A percentile compares a stretch with the other conserved stretches of the same genome.
phyloP scores from a whole-genome alignment of 2,797 vertebrate species.

The Sebastes minor region DNA sequence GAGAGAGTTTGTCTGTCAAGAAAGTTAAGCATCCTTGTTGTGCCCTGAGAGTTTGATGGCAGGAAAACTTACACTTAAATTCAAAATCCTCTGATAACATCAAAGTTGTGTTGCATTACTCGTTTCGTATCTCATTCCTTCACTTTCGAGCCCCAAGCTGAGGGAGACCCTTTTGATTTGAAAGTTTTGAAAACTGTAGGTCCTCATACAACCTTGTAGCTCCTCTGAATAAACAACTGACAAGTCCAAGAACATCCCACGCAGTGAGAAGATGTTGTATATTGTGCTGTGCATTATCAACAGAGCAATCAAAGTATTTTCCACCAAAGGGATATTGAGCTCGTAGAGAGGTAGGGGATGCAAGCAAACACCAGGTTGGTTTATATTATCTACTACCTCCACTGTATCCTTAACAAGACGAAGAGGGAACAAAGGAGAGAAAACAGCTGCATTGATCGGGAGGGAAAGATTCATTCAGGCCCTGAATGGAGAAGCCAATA shows the following conservation, averaged over 20 bases:
- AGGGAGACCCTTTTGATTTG: slow-evolving; percentile 13
- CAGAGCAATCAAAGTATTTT: slow-evolving; percentile 19
- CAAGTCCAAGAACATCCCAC: background rate
- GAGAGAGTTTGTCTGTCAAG: slow-evolving; percentile 8
- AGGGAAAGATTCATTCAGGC: background rate
- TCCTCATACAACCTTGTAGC: background rate
- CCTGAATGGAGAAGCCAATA: background rate
- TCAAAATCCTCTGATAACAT: slow-evolving; percentile 6
- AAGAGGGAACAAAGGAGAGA: background rate
- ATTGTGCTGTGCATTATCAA: slow-evolving; percentile 21
- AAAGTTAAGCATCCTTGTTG: slow-evolving; percentile 4
- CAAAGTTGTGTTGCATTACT: slow-evolving; percentile 16
- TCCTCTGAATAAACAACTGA: slow-evolving; percentile 8
- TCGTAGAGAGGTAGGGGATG: background rate
- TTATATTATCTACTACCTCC: slow-evolving; percentile 6
- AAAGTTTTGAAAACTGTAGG: background rate
- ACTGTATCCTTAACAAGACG: slow-evolving; percentile 14
- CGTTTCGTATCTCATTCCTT: background rate
- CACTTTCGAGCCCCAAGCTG: background rate
- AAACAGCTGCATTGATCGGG: slow-evolving; percentile 3
- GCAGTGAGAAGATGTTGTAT: background rate
- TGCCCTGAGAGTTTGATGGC: background rate
- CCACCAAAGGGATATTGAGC: background rate
- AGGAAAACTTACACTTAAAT: background rate
- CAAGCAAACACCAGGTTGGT: slow-evolving; percentile 12